These are phyloP conservation scores for Chelon auratus DNA, from an alignment of 2,797 vertebrate genomes.

Conservation along the genomic window DNA sequence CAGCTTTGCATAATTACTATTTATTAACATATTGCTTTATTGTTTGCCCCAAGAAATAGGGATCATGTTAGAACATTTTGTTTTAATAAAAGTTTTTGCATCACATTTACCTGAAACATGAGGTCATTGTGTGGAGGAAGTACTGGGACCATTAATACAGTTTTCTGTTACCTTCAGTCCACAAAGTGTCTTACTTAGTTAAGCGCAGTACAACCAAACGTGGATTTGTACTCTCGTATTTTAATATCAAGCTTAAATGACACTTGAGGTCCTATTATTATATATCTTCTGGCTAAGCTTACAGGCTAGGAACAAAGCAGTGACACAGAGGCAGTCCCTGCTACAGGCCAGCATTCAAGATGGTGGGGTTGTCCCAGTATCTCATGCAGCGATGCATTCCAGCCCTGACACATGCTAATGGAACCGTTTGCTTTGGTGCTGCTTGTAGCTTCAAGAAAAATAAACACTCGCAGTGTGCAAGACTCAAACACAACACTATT, in stretches of 20 bases:
- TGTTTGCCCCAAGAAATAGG: conserved; percentile 55
- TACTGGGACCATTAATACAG: conserved; percentile 4
- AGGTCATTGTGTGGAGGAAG: conserved; percentile 50
- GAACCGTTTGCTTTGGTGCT: conserved; percentile 48
- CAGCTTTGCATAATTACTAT: conserved; percentile 76
- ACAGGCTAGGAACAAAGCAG: conserved; percentile 49
- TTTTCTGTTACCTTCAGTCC: background rate
- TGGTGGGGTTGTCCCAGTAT: conserved; percentile 30
- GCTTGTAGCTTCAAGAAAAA: conserved; percentile 15
- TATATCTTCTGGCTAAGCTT: conserved; percentile 12
- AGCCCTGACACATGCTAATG: conserved; percentile 57
- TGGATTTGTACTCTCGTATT: background rate
- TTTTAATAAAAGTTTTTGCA: conserved; percentile 68
- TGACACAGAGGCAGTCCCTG: conserved; percentile 19
- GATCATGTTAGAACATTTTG: conserved; percentile 31
- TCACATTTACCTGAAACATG: conserved; percentile 70
- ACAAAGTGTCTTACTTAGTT: background rate
- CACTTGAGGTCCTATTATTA: background rate
- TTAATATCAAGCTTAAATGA: background rate
- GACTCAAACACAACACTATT: background rate
- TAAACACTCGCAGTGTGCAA: background rate
- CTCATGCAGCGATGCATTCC: conserved; percentile 60
- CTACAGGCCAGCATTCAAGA: conserved; percentile 28
- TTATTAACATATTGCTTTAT: conserved; percentile 76
- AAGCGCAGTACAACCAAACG: background rate